Base-by-base conservation (phyloP, 2,888 invertebrate genomes). In the Dione juno region DNA sequence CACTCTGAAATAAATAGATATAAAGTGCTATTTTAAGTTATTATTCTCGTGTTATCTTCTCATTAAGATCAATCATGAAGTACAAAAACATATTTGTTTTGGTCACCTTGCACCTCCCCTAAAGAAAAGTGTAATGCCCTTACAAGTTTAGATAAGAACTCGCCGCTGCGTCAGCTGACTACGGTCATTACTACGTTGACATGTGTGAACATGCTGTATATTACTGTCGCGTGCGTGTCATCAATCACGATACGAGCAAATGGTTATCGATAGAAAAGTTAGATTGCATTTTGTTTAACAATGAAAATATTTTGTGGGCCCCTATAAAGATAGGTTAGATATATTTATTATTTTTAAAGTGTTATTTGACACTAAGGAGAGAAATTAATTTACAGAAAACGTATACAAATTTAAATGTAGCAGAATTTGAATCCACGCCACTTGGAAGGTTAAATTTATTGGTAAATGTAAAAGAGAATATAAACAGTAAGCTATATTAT, bases 131-230 rank as follows among this genome's bases (percentile, higher is more conserved):
- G 84, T 78, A 84, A 85, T 81, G 85, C 88, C 87, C 88, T 87
- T 85, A 88, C 82, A 83, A 88, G 85, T 85, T 84, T 69, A 87
- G 91, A 90, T 90, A 90, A 89, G 88, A 87, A 89, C 81, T 89
- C 81, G 80, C 74, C 75, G 80, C 80, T 77, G 83, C 83, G 84
- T 85, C 89, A 88, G 88, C 89, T 88, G 88, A 87, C 85, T 82
- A 74, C 74, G 72, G 78, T 66, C 67, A 84, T 86, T 81, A 80
- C 79, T 74, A 66, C 48, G 53, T 64, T 69, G 68, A 69, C 68
- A 64, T 54, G 63, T 69, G 68, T 68, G 53, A 68, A 68, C 67
- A 68, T 52, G 35, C 61, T 53, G 41, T 28, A 63, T 61, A 68
- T 68, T 63, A 54, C 48, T 69, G 68, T 54, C 63, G 54, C 68